phyloP scores from a whole-genome alignment of 2,888 invertebrate species.

The Brachyptera risi region DNA sequence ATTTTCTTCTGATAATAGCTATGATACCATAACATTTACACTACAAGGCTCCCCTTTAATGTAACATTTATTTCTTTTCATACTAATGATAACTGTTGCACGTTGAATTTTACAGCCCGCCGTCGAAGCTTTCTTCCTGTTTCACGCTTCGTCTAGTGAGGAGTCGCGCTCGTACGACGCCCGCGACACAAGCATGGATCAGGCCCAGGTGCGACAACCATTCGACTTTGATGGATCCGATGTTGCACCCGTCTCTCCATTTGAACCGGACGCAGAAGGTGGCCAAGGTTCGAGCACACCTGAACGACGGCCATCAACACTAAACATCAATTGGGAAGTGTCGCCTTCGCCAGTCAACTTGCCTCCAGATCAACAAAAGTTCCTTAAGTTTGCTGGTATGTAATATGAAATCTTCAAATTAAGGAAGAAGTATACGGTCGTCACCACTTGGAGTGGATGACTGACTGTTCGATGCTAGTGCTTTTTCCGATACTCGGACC shows the following conservation, averaged over 20 bases:
- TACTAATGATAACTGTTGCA: too few species aligned
- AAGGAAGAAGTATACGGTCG: not conserved
- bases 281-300: conserved; percentile 29
- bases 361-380: conserved; percentile 67
- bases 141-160: conserved; percentile 63
- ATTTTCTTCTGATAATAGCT: too few species aligned
- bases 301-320: conserved; percentile 24
- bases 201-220: not conserved
- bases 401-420: not conserved
- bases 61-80: too few species aligned
- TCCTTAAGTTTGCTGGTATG: conserved; percentile 77
- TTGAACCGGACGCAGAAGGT: conserved; percentile 37
- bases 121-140: conserved; percentile 87
- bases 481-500: too few species aligned
- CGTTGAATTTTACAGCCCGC: conserved; percentile 68
- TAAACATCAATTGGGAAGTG: conserved; percentile 32
- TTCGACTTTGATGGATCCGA: conserved; percentile 8
- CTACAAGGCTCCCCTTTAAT: not conserved
- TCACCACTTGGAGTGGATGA: too few species aligned
- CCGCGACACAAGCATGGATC: not conserved
- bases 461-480: too few species aligned
- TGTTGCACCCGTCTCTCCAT: conserved; percentile 31
- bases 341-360: conserved; percentile 38
- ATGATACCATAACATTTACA: not conserved
- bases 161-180: conserved; percentile 9